A percentile compares a stretch with the other conserved stretches of the same genome.
phyloP scores from a whole-genome alignment of 2,113 vertebrate genomes.

The Epinephelus cyanopodus region DNA sequence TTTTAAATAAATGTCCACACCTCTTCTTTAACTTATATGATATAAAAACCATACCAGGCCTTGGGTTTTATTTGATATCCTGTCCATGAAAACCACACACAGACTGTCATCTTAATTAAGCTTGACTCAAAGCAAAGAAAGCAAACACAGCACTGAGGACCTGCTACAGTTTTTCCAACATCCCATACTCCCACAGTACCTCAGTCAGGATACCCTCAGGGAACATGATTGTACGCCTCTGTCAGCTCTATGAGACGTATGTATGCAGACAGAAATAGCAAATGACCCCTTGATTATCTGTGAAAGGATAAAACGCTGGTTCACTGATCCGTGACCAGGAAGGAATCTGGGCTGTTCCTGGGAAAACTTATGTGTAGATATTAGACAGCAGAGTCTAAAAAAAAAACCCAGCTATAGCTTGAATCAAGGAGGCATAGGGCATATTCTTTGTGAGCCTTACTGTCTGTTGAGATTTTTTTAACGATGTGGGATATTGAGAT shows the following conservation, averaged over 20 bases:
- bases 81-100: not conserved
- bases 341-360: slow-evolving; percentile 30
- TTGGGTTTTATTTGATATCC: not conserved
- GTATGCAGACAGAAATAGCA: slow-evolving; percentile 38
- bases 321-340: slow-evolving; percentile 46
- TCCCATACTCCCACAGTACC: slow-evolving; percentile 28
- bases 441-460: slow-evolving; percentile 10
- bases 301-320: slow-evolving; percentile 43
- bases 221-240: not conserved
- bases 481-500: not conserved
- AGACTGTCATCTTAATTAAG: slow-evolving; percentile 2
- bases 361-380: slow-evolving; percentile 13
- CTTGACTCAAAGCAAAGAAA: not conserved
- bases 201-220: slow-evolving; percentile 19
- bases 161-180: not conserved
- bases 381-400: slow-evolving; percentile 21
- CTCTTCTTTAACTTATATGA: not conserved
- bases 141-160: slow-evolving; percentile 4
- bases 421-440: slow-evolving; percentile 1
- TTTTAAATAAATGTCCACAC: not conserved
- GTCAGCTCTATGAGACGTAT: slow-evolving; percentile 19
- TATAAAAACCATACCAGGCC: not conserved
- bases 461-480: slow-evolving; percentile 11
- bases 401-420: slow-evolving; percentile 17
- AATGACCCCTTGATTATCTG: slow-evolving; percentile 56